Conservation (phyloP, 2,113 vertebrate genomes). For the Aleadryas rufinucha region DNA sequence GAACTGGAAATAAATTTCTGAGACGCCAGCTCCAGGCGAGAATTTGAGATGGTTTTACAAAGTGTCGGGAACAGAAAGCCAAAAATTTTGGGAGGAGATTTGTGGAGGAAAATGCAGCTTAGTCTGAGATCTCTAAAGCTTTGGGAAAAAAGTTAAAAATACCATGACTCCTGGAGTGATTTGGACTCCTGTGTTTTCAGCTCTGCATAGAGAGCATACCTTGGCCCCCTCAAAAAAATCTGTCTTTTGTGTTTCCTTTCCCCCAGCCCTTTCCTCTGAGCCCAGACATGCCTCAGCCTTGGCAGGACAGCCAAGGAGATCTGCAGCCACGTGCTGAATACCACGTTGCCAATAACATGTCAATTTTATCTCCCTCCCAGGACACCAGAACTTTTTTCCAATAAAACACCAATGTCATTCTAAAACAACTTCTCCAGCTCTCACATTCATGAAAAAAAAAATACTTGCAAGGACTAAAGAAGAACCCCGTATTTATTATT, state of each 20-base stretch:
- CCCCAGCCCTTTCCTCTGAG: neutral
- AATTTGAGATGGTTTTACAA: neutral
- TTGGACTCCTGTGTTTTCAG: neutral
- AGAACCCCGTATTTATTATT: neutral
- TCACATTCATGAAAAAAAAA: neutral
- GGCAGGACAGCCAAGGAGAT: neutral
- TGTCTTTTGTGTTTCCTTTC: neutral
- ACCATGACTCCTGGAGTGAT: neutral
- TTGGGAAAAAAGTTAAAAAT: neutral
- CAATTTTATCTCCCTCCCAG: neutral
- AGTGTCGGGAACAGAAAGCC: neutral
- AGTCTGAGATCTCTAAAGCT: neutral
- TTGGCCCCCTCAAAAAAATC: neutral
- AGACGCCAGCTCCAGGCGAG: neutral
- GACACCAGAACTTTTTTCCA: neutral
- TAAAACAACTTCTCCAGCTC: neutral
- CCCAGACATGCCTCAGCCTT: neutral
- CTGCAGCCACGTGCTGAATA: neutral
- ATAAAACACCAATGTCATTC: neutral
- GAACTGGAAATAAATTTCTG: neutral
- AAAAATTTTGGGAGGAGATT: neutral
- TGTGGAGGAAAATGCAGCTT: neutral
- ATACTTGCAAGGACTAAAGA: neutral
- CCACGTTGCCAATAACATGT: accelerated
- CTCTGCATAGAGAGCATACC: neutral